phyloP scores from a whole-genome alignment of 2,113 vertebrate genomes.

The Chaetops frenatus region DNA sequence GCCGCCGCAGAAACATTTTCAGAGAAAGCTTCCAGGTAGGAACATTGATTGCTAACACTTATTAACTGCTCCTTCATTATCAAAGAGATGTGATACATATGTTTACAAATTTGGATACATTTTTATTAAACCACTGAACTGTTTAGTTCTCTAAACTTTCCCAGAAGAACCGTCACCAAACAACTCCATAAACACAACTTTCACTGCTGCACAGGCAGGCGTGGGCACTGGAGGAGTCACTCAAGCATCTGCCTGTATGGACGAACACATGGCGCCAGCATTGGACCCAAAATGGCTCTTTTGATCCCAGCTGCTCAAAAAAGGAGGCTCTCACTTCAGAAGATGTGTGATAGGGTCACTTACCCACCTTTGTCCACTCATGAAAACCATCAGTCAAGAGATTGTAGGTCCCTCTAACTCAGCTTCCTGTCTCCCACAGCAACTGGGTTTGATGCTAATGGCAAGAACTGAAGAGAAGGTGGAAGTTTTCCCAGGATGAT shows the following conservation, averaged over 20 bases:
- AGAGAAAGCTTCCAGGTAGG: constrained; percentile 23
- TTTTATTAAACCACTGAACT: constrained; percentile 23
- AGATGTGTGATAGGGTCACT: background rate
- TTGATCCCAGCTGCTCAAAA: background rate
- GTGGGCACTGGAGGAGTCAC: background rate
- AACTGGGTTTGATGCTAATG: background rate
- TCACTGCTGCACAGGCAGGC: background rate
- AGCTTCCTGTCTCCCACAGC: background rate
- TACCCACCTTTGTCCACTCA: too few species aligned
- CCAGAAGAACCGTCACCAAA: background rate
- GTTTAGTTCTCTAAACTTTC: background rate
- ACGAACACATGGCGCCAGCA: accelerated
- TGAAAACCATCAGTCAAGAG: background rate
- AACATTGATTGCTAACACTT: constrained; percentile 35
- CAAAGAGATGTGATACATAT: background rate
- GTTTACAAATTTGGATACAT: constrained; percentile 18
- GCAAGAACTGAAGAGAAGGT: background rate
- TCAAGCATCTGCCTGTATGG: background rate
- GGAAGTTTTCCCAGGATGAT: background rate
- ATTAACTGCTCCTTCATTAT: constrained; percentile 20
- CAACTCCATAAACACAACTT: background rate
- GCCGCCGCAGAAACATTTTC: background rate
- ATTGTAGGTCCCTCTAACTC: background rate
- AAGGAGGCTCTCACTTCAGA: background rate
- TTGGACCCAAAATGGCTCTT: background rate